Evolutionary conservation across 2,797 vertebrate genomes (phyloP), one percentile per base, ranked within the genome.

Genomic region (Hippocampus kuda): DNA sequence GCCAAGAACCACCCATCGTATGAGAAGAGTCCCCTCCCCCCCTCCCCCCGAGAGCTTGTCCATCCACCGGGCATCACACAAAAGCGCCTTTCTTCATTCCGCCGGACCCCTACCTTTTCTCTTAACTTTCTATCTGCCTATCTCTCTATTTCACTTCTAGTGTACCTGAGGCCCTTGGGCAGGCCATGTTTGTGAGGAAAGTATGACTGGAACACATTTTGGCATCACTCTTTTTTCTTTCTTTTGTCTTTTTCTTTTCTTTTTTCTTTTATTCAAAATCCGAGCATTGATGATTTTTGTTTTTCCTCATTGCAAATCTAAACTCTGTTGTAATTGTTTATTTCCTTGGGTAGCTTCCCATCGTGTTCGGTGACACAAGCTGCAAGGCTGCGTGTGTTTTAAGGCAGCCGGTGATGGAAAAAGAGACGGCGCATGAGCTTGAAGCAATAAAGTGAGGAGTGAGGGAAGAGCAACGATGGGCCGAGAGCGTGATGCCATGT

Each of bases 1-100:
- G 85, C 88, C 87, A 87, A 84, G 81, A 90, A 86, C 85, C 89
- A 85, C 88, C 89, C 88, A 87, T 89, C 84, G 81, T 85, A 85
- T 85, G 87, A 84, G 84, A 83, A 87, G 7, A 38, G 85, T 84
- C 77, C 71, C 84, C 85, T 86, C 89, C 83, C 80, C 65, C 73
- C 44, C 0, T 2, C 30, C 56, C 27, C 22, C 38, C 61, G 3
- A 46, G 88, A 87, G 82, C 85, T 86, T 85, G 85, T 82, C 82
- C 86, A 80, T 89, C 86, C 83, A 84, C 78, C 67, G 34, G 59
- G 78, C 81, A 41, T 79, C 79, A 91, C 89, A 91, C 91, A 88
- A 89, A 88, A 89, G 88, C 85, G 82, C 79, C 84, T 86, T 91
- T 91, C 87, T 91, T 88, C 75, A 76, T 76, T 75, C 71, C 75